Conservation (phyloP, 2,797 vertebrate genomes). For the Galagoides demidoff region DNA sequence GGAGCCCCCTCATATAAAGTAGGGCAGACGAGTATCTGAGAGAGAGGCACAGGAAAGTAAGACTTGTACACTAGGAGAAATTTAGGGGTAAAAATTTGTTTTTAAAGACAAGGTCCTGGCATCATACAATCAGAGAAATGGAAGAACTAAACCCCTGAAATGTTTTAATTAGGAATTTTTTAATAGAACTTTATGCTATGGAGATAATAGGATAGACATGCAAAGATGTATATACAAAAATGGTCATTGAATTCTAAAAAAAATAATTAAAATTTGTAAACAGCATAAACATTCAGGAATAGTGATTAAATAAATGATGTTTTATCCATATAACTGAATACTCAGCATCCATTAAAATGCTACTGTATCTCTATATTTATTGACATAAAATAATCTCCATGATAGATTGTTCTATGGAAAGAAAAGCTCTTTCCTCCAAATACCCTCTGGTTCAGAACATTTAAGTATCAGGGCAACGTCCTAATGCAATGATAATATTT, state of each 20-base stretch:
- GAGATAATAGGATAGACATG: neutral
- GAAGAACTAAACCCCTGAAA: neutral
- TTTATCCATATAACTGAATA: neutral
- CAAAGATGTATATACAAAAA: neutral
- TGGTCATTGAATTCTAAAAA: neutral
- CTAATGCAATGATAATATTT: neutral
- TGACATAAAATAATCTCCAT: neutral
- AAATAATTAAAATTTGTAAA: neutral
- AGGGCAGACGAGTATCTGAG: neutral
- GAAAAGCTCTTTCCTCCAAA: neutral
- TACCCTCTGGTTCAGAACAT: neutral
- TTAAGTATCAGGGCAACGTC: neutral
- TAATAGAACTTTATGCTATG: neutral
- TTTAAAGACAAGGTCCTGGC: neutral
- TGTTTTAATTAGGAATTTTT: neutral
- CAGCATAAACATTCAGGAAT: neutral
- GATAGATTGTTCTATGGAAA: neutral
- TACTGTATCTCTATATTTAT: neutral
- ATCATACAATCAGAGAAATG: neutral
- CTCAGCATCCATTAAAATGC: neutral
- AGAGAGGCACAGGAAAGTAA: neutral
- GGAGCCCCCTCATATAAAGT: too few species aligned
- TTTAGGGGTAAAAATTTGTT: neutral
- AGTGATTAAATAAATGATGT: neutral
- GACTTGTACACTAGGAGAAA: neutral